Evolutionary conservation across 2,888 invertebrate species (phyloP), one percentile per base, ranked within the genome.

Genomic region (Rambutsinella grinnellia): DNA sequence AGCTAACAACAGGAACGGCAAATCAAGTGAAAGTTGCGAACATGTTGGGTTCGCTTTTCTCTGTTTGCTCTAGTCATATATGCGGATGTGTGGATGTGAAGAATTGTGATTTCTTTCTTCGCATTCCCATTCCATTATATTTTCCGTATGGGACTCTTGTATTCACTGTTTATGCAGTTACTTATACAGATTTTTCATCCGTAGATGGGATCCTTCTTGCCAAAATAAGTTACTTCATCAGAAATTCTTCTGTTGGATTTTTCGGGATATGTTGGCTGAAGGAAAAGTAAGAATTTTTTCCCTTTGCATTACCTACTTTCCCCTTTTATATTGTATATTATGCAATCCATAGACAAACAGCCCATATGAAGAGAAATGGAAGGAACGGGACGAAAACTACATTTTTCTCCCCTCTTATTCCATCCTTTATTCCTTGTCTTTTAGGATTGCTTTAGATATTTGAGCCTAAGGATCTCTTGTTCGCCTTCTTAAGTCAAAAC

Each of bases 381-480:
- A 19, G n/a, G 36, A 57, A 36, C 5, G 36, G 10, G 36, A 36
- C 6, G 13, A 13, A 36, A 36, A 36, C 5, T 8, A 36, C 5
- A 36, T 36, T 5, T 56, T 36, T 62, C 26, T 26, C 51, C 23
- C 3, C 49, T 62, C 44, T 60, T 28, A 19, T 58, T 17, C 44
- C 26, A 19, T 17, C 24, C n/a, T 49, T 49, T n/a, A 24, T 61
- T 21, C 44, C 23, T 23, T 2, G 47, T 27, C 51, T 63, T 63
- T 63, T 36, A 24, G 57, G 66, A 56, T 66, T 66, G 57, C 66
- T 66, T 66, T 66, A 66, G 66, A 56, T 56, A 66, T 66, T 66
- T 66, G 57, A 66, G 66, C 56, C 46, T 23, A 44, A 46, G 26
- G 61, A 61, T 44, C 46, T 53, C 49, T 5, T 49, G 3, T 49